Conservation (phyloP, 2,888 invertebrate species). For the Parthenolecanium corni region DNA sequence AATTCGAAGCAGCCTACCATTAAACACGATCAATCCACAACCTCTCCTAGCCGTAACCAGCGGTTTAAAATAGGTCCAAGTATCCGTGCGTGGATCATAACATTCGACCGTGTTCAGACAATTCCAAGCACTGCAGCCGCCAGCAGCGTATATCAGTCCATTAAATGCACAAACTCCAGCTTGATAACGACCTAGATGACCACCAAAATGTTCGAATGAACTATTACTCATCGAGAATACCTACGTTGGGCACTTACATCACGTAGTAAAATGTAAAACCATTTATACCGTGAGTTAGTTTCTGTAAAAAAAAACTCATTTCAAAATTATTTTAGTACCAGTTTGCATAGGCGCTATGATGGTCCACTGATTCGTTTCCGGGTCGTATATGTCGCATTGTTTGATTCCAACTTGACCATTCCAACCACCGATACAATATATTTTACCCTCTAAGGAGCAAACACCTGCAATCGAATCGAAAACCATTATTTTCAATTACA, state of each 20-base stretch:
- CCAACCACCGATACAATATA: conserved; percentile 74
- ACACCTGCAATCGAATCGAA: conserved; percentile 43
- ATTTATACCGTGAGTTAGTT: not conserved
- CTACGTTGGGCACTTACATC: not conserved
- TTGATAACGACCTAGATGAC: conserved; percentile 56
- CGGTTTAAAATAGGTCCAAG: conserved; percentile 47
- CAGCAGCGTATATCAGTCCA: conserved; percentile 62
- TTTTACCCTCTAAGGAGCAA: conserved; percentile 49
- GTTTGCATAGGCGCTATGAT: conserved; percentile 56
- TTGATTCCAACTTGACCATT: conserved; percentile 55
- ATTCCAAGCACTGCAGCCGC: conserved; percentile 82
- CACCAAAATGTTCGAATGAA: not conserved
- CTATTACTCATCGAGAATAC: not conserved
- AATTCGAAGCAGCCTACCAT: too few relatives aligned
- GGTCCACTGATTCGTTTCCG: conserved; percentile 51
- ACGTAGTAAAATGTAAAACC: not conserved
- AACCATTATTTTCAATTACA: not conserved
- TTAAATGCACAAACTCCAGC: conserved; percentile 59
- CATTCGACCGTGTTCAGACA: conserved; percentile 59
- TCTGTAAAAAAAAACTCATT: not conserved
- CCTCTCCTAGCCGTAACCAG: conserved; percentile 62
- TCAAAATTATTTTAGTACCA: conserved; percentile 40
- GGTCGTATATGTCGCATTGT: conserved; percentile 61
- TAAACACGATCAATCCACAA: conserved; percentile 58
- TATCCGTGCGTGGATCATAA: conserved; percentile 50